Evolutionary conservation across 2,797 vertebrate genomes (phyloP), one percentile per base, ranked within the genome.

Genomic region (Schizopygopsis pylzovi): DNA sequence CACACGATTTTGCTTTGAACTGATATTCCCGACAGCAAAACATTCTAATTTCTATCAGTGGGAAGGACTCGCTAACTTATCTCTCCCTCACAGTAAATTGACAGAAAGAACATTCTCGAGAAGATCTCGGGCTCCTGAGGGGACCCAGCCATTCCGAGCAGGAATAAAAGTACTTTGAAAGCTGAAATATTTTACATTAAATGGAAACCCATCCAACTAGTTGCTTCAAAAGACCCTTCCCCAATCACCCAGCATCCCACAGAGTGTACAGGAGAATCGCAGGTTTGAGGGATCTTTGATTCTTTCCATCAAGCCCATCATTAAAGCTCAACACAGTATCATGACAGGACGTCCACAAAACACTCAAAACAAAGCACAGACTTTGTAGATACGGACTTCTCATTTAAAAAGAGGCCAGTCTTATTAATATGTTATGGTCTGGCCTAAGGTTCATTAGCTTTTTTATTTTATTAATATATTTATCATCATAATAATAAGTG

Each of bases 161-260:
- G 93, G 93, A 95, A 95, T 95, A 94, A 95, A 88, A 63, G 93
- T 90, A 88, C 92, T 93, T 95, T 96, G 95, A 95, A 95, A 95
- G 93, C 89, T 83, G 84, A 92, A 90, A 93, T 93, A 93, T 95
- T 95, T 95, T 95, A 95, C 94, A 96, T 96, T 95, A 96, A 96
- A 95, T 95, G 90, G 94, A 95, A 92, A 92, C 93, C 80, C 91
- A 91, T 95, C 95, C 95, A 94, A 95, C 94, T 94, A 94, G 94
- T 95, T 94, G 92, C 94, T 94, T 95, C 95, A 96, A 95, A 95
- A 94, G 91, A 90, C 86, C 88, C 92, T 92, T 84, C 92, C 91
- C 92, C 93, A 94, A 94, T 94, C 94, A 93, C 93, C 93, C 90
- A 89, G 93, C 90, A 91, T 94, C 95, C 95, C 92, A 94, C 75